Conservation (phyloP, 2,888 invertebrate genomes). For the Agrochola macilenta region DNA sequence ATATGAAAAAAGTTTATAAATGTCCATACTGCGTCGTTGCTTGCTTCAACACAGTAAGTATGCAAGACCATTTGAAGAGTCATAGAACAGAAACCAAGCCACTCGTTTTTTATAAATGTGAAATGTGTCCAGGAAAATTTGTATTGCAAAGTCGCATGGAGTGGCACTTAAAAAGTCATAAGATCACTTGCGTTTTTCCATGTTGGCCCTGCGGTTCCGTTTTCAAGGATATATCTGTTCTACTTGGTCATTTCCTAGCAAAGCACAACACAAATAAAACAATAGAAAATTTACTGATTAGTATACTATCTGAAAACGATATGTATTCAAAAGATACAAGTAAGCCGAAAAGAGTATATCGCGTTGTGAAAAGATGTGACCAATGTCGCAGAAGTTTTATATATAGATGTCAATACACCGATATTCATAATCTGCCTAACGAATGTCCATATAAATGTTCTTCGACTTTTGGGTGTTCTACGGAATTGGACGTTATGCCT, state of each 20-base stretch:
- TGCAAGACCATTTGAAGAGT: slow-evolving; percentile 78
- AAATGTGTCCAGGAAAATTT: slow-evolving; percentile 81
- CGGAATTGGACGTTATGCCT: slow-evolving; percentile 52
- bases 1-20: slow-evolving; percentile 84
- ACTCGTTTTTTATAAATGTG: slow-evolving; percentile 81
- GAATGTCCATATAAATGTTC: slow-evolving; percentile 83
- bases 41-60: slow-evolving; percentile 82
- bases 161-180: slow-evolving; percentile 79
- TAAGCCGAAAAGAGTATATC: slow-evolving; percentile 71
- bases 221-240: slow-evolving; percentile 71
- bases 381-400: slow-evolving; percentile 80
- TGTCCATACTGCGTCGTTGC: slow-evolving; percentile 84
- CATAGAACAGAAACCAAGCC: slow-evolving; percentile 70
- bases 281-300: slow-evolving; percentile 62
- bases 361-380: slow-evolving; percentile 81
- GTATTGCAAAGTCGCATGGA: slow-evolving; percentile 79
- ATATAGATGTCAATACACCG: slow-evolving; percentile 80
- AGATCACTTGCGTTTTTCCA: slow-evolving; percentile 74
- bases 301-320: slow-evolving; percentile 58
- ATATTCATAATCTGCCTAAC: slow-evolving; percentile 78
- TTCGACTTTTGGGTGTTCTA: slow-evolving; percentile 51
- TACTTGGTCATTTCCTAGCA: slow-evolving; percentile 77
- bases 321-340: slow-evolving; percentile 43
- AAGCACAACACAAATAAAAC: slow-evolving; percentile 69
- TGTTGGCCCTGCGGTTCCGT: slow-evolving; percentile 81